These are phyloP conservation scores for Alces alces DNA, from an alignment of 2,113 vertebrate species.

Conservation along the genomic window DNA sequence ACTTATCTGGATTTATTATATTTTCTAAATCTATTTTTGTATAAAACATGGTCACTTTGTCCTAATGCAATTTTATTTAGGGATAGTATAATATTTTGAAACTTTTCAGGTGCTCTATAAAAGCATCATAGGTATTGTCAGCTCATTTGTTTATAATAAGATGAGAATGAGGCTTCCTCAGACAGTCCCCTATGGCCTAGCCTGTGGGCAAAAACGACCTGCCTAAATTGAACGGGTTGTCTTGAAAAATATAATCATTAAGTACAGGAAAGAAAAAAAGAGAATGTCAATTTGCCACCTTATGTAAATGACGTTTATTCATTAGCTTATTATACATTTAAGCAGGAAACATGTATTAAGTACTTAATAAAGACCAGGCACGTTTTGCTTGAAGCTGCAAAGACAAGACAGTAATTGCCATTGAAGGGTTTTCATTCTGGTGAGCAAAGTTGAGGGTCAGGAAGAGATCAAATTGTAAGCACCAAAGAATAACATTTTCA, in stretches of 20 bases:
- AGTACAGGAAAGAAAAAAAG: neutral
- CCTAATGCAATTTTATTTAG: neutral
- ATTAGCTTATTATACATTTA: neutral
- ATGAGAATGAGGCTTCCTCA: neutral
- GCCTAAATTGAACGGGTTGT: neutral
- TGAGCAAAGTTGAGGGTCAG: neutral
- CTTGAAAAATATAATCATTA: conserved; percentile 4
- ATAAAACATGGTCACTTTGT: neutral
- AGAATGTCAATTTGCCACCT: neutral
- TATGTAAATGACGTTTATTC: neutral
- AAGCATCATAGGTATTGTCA: neutral
- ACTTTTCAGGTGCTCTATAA: neutral
- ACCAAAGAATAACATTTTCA: neutral
- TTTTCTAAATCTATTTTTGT: conserved; percentile 13
- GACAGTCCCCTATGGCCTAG: neutral
- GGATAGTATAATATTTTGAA: neutral
- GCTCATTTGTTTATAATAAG: conserved; percentile 11
- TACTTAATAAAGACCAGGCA: neutral
- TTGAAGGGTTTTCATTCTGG: neutral
- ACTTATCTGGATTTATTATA: neutral
- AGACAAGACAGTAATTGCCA: neutral
- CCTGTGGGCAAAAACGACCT: neutral
- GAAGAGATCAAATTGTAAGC: neutral
- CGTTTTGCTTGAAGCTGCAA: neutral
- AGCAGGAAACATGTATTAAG: neutral